Evolutionary conservation across 1,140 invertebrate genomes (phyloP), one percentile per base, ranked within the genome.

Genomic region (Brachionus sp.): DNA sequence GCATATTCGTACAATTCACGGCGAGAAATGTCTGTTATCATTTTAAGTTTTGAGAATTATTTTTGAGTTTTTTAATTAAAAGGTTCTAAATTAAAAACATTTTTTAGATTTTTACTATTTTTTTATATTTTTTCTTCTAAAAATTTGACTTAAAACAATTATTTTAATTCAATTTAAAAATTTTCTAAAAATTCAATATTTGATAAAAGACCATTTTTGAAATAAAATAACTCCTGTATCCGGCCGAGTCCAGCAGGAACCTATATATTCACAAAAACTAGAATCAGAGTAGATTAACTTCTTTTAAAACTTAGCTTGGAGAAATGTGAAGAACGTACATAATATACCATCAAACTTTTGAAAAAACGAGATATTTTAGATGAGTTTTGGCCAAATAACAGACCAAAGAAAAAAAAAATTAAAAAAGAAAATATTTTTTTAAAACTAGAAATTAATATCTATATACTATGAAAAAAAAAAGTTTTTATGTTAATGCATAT

Each of bases 151-250:
- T 62, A 4, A 62, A 62, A 62, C 23, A 19, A 62, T 23, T 62
- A 62, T 62, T 62, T 62, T 62, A 62, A 29, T 62, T 62, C 53
- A 62, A 62, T 62, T 62, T 23, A 62, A 62, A 23, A 62, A 62
- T 62, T 62, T 62, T 62, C 53, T 62, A 62, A 62, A 62, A 62
- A 62, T 62, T 10, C 53, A 62, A 62, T 23, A 25, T 62, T 62
- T 62, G 53, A 62, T 62, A 25, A 62, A 62, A 62, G 23, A 25
- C 53, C 53, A 29, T 62, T 25, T 62, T 62, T 62, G n/a, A 62
- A 25, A 62, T 62, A n/a, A 62, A 62, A 62, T 25, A 62, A 23
- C 19, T 0, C 2, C 53, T 7, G 53, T 9, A 62, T 62, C 53
- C 53, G 53, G 53, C 19, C n/a, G n/a, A n/a, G n/a, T n/a, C n/a